A percentile compares a stretch with the other conserved stretches of the same genome.
Evolutionary conservation across 37 sponge, comb jelly and placozoan genomes (phyloP).

Genomic region (Aplysina aerophoba): DNA sequence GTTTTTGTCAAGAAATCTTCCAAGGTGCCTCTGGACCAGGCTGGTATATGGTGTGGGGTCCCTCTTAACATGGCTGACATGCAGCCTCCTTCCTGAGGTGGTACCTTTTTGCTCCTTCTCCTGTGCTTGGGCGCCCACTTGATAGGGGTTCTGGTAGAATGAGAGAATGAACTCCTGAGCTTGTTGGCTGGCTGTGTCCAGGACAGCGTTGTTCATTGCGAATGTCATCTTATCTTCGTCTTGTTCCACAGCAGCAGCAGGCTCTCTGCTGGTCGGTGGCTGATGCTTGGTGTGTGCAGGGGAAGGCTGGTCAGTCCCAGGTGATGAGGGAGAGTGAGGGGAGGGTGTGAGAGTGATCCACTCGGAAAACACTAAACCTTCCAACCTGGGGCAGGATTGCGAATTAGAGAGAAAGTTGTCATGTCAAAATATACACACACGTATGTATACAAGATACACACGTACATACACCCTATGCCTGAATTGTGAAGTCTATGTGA

Average conservation of each 20-base stretch:
- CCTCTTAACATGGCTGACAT: neutral
- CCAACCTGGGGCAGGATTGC: too few species aligned
- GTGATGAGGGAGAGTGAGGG: too few species aligned
- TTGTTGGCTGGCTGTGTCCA: neutral
- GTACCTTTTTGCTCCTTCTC: too few species aligned
- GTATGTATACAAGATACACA: too few species aligned
- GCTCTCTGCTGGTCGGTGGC: neutral
- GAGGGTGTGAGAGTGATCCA: too few species aligned
- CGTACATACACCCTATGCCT: too few species aligned
- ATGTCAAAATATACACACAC: too few species aligned
- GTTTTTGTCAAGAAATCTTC: neutral
- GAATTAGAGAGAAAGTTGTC: too few species aligned
- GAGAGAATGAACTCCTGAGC: constrained; percentile 5
- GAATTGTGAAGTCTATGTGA: too few species aligned
- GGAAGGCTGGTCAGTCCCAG: neutral
- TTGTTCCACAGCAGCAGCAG: neutral
- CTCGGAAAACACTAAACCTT: too few species aligned
- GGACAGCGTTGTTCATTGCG: neutral
- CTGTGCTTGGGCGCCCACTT: neutral
- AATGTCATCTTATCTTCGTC: constrained; percentile 15
- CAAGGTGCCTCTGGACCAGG: neutral
- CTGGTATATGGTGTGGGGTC: neutral
- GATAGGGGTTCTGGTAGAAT: constrained; percentile 19
- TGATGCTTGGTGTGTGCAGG: neutral
- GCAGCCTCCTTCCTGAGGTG: neutral